Percentiles rank a stretch among this genome's conserved stretches.
Evolutionary conservation across 2,888 invertebrate genomes (phyloP).

Genomic region (Heliconius ismenius): DNA sequence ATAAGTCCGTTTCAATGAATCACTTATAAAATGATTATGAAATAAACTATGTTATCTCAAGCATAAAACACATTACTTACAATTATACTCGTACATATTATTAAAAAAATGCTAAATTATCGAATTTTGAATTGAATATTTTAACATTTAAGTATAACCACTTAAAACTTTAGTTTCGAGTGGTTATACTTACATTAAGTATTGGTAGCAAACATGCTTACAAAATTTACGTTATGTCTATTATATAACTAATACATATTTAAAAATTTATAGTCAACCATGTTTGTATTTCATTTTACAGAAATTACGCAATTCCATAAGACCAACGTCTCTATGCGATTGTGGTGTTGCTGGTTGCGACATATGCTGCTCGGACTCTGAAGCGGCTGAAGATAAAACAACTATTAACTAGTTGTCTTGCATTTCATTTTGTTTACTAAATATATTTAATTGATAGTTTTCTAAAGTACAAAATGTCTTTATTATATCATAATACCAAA

Average conservation of each 20-base stretch:
- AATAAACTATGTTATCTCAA: not conserved
- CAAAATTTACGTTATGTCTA: not conserved
- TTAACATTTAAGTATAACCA: too few species aligned
- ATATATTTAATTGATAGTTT: conserved; percentile 14
- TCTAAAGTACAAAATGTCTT: conserved; percentile 4
- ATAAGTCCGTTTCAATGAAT: not conserved
- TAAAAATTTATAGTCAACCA: not conserved
- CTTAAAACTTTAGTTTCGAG: too few species aligned
- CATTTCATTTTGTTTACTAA: conserved; percentile 24
- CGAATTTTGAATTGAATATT: too few species aligned
- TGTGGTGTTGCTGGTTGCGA: conserved; percentile 91
- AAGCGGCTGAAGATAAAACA: conserved; percentile 71
- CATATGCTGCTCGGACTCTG: conserved; percentile 75
- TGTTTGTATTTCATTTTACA: conserved; percentile 64
- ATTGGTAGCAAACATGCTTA: not conserved
- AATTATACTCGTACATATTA: not conserved
- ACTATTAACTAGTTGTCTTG: conserved; percentile 66
- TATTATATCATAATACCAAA: not conserved
- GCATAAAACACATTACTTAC: not conserved
- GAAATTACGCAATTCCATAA: conserved; percentile 89
- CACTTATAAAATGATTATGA: not conserved
- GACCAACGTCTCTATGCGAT: conserved; percentile 87
- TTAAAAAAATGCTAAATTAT: too few species aligned
- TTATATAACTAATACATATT: not conserved
- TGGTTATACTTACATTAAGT: not conserved